Evolutionary conservation across 2,888 invertebrate genomes (phyloP).

Genomic region (Ceramica pisi): DNA sequence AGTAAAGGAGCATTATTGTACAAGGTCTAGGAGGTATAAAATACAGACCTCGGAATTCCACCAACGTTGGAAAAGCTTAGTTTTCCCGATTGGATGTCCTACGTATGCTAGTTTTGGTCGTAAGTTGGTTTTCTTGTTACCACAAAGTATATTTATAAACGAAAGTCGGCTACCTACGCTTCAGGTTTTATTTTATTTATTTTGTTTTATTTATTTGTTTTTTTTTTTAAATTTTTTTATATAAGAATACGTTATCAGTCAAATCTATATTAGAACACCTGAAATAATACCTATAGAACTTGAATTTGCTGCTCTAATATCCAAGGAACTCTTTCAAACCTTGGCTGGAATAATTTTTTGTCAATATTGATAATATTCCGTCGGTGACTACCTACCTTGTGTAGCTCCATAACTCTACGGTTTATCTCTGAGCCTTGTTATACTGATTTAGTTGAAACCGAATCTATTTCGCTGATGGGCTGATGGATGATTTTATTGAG

Average conservation of each 20-base stretch:
- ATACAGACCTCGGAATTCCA: conserved; percentile 9
- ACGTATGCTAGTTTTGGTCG: conserved; percentile 15
- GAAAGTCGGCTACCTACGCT: background rate
- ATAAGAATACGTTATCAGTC: too few relatives aligned
- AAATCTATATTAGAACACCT: too few relatives aligned
- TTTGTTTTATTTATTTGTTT: too few relatives aligned
- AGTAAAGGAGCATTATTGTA: background rate
- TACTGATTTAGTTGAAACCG: background rate
- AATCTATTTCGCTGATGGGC: conserved; percentile 4
- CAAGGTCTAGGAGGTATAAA: background rate
- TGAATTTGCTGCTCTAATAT: too few relatives aligned
- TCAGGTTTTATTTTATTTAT: too few relatives aligned
- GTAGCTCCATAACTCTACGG: conserved; percentile 5
- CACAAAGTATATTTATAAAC: background rate
- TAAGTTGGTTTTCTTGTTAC: conserved; percentile 8
- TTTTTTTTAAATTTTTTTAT: too few relatives aligned
- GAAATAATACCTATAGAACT: too few relatives aligned
- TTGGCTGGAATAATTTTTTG: background rate
- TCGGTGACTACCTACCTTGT: background rate
- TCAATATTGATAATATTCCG: background rate
- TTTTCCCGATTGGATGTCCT: conserved; percentile 21
- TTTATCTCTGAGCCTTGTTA: conserved; percentile 6
- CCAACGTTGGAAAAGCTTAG: conserved; percentile 17
- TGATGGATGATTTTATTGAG: too few relatives aligned
- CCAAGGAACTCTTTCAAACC: too few relatives aligned